phyloP scores from a whole-genome alignment of 2,113 vertebrate species.

The Mola mola region DNA sequence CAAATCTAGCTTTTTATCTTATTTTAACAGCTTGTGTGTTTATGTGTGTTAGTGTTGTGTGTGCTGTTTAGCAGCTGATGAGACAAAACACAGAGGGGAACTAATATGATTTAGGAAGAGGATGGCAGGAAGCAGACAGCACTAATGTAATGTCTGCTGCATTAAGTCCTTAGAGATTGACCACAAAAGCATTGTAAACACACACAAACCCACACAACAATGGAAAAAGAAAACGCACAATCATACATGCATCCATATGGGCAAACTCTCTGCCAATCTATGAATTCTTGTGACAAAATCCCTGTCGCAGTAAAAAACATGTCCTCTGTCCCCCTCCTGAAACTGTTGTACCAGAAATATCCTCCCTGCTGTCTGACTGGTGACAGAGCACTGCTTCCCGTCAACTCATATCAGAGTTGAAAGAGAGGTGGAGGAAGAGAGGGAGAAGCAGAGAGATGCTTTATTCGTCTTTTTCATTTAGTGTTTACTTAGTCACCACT shows the following conservation, averaged over 20 bases:
- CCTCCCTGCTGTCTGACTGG: constrained; percentile 49
- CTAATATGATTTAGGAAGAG: constrained; percentile 72
- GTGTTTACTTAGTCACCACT: constrained; percentile 55
- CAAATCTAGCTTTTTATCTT: constrained; percentile 10
- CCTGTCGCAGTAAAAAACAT: constrained; percentile 40
- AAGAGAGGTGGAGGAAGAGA: constrained; percentile 30
- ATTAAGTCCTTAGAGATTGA: constrained; percentile 62
- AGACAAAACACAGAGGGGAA: constrained; percentile 64
- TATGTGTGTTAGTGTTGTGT: background rate
- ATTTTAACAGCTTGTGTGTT: constrained; percentile 1
- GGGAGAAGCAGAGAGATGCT: constrained; percentile 33
- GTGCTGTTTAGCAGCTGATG: constrained; percentile 56
- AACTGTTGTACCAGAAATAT: constrained; percentile 67
- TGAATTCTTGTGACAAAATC: constrained; percentile 21
- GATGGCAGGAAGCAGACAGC: constrained; percentile 74
- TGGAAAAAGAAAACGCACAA: constrained; percentile 1
- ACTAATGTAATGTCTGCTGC: constrained; percentile 72
- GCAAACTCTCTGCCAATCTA: constrained; percentile 8
- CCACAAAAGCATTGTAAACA: constrained; percentile 43
- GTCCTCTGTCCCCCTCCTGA: constrained; percentile 46
- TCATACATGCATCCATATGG: constrained; percentile 10
- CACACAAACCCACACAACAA: constrained; percentile 5
- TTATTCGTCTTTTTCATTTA: constrained; percentile 46
- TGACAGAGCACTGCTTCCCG: constrained; percentile 60
- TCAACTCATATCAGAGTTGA: constrained; percentile 65